Percentiles rank a stretch among this genome's conserved stretches.
Conservation (phyloP, 2,113 vertebrate genomes). For the Centropus bengalensis region DNA sequence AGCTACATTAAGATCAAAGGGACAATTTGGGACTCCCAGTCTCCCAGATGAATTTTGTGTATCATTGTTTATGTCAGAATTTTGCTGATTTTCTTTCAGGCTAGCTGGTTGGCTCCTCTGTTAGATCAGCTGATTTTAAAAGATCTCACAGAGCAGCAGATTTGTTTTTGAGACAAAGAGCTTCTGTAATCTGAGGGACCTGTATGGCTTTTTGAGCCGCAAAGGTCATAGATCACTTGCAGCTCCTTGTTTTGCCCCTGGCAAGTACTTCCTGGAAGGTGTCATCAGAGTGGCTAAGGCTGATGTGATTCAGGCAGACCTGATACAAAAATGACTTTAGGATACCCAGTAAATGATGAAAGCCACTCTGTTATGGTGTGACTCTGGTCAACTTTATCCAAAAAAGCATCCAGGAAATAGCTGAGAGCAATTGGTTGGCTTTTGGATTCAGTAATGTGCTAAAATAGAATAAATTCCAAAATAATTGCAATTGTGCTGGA, state of each 20-base stretch:
- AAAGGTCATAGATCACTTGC: not conserved
- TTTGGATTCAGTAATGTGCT: not conserved
- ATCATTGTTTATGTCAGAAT: not conserved
- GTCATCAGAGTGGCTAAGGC: not conserved
- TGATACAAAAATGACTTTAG: not conserved
- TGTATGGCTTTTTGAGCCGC: not conserved
- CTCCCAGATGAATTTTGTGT: not conserved
- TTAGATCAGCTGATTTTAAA: not conserved
- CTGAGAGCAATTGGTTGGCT: not conserved
- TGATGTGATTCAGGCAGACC: not conserved
- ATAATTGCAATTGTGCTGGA: not conserved
- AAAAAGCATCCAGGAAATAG: not conserved
- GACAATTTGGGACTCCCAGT: not conserved
- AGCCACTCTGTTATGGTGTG: not conserved
- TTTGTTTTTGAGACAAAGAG: not conserved
- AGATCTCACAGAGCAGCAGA: not conserved
- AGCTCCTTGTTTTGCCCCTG: not conserved
- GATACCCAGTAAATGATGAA: not conserved
- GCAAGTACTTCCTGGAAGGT: not conserved
- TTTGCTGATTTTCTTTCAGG: not conserved
- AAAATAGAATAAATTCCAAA: not conserved
- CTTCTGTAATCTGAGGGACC: not conserved
- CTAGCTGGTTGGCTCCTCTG: not conserved
- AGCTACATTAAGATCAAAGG: not conserved
- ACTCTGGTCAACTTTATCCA: not conserved